These are phyloP conservation scores for Entomobrya proxima DNA, from an alignment of 2,888 invertebrate genomes.

Conservation along the genomic window DNA sequence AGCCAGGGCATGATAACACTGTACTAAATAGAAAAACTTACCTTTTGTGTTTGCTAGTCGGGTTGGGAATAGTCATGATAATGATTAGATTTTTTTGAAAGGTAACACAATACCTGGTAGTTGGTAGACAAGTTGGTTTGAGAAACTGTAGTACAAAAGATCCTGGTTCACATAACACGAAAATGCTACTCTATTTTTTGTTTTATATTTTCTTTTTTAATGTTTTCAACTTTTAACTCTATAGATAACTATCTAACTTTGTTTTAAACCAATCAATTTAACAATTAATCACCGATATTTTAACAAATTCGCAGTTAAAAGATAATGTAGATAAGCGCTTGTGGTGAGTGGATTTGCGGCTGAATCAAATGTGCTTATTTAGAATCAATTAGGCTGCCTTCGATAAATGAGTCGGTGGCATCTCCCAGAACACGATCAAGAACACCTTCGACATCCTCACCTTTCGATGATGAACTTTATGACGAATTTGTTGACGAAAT, in stretches of 20 bases:
- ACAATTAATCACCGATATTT: neutral
- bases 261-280: neutral
- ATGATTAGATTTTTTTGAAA: neutral
- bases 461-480: constrained; percentile 64
- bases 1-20: constrained; percentile 2
- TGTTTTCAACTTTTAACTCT: neutral
- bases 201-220: neutral
- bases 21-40: neutral
- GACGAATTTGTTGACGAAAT: constrained; percentile 67
- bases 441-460: constrained; percentile 55
- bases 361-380: constrained; percentile 58
- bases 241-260: neutral
- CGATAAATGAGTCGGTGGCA: constrained; percentile 69
- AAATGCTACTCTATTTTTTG: neutral
- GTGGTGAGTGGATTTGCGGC: constrained; percentile 44
- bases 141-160: neutral
- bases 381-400: constrained; percentile 71
- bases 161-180: no score
- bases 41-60: neutral
- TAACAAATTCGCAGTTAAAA: neutral
- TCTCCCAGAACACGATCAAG: constrained; percentile 65
- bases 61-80: neutral
- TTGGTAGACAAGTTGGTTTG: neutral
- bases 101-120: neutral
- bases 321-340: constrained; percentile 19